Evolutionary conservation across 2,113 vertebrate species (phyloP).

Genomic region (Pithys albifrons): DNA sequence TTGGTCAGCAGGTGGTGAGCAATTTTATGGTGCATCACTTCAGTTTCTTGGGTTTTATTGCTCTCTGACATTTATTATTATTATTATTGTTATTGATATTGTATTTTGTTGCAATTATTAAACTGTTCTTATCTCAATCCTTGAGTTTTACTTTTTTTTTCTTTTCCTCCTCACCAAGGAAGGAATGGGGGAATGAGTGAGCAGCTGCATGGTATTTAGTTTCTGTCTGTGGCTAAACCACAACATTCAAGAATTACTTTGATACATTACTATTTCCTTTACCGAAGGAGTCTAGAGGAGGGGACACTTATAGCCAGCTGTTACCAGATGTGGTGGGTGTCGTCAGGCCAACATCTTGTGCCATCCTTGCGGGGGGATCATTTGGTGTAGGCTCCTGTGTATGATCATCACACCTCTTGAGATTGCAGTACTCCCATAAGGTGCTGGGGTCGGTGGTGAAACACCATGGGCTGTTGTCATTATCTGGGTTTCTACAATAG

Average conservation of each 20-base stretch:
- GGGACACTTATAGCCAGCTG: neutral
- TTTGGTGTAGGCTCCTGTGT: neutral
- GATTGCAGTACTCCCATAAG: constrained; percentile 89
- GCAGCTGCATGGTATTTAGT: neutral
- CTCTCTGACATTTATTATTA: neutral
- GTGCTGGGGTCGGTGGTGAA: constrained; percentile 86
- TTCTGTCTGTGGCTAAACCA: neutral
- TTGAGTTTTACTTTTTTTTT: neutral
- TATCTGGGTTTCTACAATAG: constrained; percentile 93
- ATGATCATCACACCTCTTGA: constrained; percentile 75
- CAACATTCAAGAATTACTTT: neutral
- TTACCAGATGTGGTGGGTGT: constrained; percentile 37
- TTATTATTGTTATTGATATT: neutral
- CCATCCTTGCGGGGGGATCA: neutral
- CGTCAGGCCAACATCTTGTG: fast-evolving
- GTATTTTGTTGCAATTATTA: neutral
- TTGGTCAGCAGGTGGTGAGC: neutral
- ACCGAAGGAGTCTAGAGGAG: neutral
- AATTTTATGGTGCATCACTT: neutral
- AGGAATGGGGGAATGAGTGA: neutral
- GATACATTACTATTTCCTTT: neutral
- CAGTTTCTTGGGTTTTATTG: neutral
- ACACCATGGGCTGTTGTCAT: constrained; percentile 89
- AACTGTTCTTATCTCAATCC: neutral
- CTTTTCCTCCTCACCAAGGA: neutral